Evolutionary conservation across 1,140 invertebrate genomes (phyloP).

Genomic region (Drosophila persimilis): DNA sequence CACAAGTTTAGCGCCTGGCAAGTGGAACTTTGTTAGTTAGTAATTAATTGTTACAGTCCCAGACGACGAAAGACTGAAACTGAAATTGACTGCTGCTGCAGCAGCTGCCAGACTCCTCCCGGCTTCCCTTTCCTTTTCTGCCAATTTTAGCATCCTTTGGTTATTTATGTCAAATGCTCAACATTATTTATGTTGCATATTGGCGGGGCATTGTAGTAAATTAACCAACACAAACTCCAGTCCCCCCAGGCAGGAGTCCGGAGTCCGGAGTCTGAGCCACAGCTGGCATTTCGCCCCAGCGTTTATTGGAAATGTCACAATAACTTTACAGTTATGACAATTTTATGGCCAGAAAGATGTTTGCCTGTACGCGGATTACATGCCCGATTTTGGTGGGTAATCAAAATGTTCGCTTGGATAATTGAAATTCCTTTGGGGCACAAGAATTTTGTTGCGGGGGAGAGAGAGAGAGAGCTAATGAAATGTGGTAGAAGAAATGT

Average conservation of each 20-base stretch:
- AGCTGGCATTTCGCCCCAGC: slow-evolving; percentile 45
- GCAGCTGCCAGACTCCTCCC: slow-evolving; percentile 22
- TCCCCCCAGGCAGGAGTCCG: slow-evolving; percentile 1
- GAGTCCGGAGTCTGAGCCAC: slow-evolving; percentile 16
- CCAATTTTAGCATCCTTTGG: slow-evolving; percentile 48
- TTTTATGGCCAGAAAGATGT: slow-evolving; percentile 53
- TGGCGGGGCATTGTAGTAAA: slow-evolving; percentile 71
- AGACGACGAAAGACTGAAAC: slow-evolving; percentile 32
- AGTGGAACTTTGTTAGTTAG: slow-evolving; percentile 80
- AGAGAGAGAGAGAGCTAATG: slow-evolving; percentile 6
- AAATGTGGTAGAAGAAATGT: background rate
- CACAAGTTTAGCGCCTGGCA: slow-evolving; percentile 73
- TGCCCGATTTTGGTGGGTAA: background rate
- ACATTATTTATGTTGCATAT: slow-evolving; percentile 79
- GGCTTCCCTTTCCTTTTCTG: slow-evolving; percentile 8
- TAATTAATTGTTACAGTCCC: slow-evolving; percentile 81
- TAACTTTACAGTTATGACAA: slow-evolving; percentile 69
- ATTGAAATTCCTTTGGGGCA: slow-evolving; percentile 23
- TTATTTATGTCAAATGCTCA: slow-evolving; percentile 73
- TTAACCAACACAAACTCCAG: slow-evolving; percentile 49
- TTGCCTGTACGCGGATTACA: slow-evolving; percentile 12
- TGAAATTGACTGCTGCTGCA: slow-evolving; percentile 47
- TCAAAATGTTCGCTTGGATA: slow-evolving; percentile 10
- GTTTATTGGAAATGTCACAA: slow-evolving; percentile 69
- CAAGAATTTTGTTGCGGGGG: background rate